Conservation (phyloP, 1,140 invertebrate species). For the Coenobita brevimanus region DNA sequence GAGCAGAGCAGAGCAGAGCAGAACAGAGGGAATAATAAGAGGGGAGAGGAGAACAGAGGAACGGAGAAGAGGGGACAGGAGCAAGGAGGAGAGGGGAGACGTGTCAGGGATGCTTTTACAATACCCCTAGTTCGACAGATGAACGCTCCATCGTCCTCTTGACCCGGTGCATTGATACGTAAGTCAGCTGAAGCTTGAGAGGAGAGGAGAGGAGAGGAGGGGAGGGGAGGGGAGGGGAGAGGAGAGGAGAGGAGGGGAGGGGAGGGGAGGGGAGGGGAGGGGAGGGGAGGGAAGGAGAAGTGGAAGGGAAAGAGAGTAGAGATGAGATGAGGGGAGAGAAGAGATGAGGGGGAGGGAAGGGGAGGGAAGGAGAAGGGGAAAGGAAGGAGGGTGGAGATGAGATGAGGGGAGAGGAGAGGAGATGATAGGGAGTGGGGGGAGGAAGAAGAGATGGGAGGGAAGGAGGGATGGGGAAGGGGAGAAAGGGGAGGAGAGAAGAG, state of each 20-base stretch:
- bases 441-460: neutral
- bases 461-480: no score
- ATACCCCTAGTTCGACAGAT: no score
- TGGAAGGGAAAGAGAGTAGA: neutral
- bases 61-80: neutral
- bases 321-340: neutral
- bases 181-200: no score
- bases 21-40: neutral
- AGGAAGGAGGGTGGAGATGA: neutral
- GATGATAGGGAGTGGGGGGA: neutral
- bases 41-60: neutral
- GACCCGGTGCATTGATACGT: no score
- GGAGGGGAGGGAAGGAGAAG: neutral
- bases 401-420: neutral
- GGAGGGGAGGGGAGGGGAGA: no score
- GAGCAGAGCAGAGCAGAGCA: neutral
- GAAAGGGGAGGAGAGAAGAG: no score
- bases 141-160: no score
- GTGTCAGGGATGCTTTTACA: no score
- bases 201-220: no score
- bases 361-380: constrained; percentile 1
- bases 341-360: neutral
- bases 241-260: neutral
- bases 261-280: neutral
- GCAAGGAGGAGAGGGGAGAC: neutral